A percentile compares a stretch with the other conserved stretches of the same genome.
phyloP scores from a whole-genome alignment of 2,113 vertebrate genomes.

The Zosterops pallidus region DNA sequence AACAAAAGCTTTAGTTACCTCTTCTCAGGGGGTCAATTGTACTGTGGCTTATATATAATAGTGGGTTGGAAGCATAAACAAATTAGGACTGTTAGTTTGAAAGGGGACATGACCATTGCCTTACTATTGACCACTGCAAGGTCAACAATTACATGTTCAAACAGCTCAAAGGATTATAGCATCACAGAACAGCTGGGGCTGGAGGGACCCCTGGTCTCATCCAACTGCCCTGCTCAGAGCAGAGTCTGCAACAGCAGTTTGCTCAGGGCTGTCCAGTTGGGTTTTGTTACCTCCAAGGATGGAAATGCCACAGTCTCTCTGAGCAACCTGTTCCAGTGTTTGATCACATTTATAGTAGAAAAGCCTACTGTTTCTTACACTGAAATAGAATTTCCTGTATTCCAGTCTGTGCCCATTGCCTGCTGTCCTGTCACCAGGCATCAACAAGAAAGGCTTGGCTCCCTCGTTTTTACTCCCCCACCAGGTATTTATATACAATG shows the following conservation, averaged over 20 bases:
- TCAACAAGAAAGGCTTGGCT: not conserved
- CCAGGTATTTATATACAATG: not conserved
- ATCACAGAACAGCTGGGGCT: not conserved
- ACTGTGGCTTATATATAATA: conserved; percentile 20
- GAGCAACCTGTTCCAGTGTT: not conserved
- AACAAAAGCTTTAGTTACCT: conserved; percentile 48
- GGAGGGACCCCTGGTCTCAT: not conserved
- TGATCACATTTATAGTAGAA: not conserved
- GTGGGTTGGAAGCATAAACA: conserved; percentile 36
- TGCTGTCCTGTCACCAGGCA: not conserved
- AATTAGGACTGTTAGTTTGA: conserved; percentile 43
- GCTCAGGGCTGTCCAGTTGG: not conserved
- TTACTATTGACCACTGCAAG: conserved; percentile 3
- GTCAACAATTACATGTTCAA: conserved; percentile 33
- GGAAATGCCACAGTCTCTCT: not conserved
- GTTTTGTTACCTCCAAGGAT: not conserved
- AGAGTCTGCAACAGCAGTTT: not conserved
- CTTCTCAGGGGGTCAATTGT: conserved; percentile 29
- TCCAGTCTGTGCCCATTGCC: not conserved
- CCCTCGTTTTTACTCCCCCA: not conserved
- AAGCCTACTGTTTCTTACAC: not conserved
- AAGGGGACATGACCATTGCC: not conserved
- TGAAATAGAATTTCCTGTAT: not conserved
- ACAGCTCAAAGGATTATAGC: not conserved
- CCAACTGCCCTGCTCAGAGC: not conserved